Percentiles rank a stretch among this genome's conserved stretches.
These are phyloP conservation scores for Peromyscus maniculatus DNA, from an alignment of 2,113 vertebrate species.

Conservation along the genomic window DNA sequence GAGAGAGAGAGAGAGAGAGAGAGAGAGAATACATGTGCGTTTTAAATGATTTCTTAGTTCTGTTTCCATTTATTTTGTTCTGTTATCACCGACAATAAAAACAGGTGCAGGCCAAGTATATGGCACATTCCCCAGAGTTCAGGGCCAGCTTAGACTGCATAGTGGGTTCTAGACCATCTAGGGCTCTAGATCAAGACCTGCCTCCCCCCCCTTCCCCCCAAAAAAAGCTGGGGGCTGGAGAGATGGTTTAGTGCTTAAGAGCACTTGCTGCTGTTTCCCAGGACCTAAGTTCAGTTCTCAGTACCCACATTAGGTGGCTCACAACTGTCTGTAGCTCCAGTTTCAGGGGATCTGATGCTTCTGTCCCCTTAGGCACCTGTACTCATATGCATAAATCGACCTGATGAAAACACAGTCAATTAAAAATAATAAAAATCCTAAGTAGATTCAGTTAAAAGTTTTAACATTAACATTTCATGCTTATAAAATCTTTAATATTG, in stretches of 20 bases:
- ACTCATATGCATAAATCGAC: not conserved
- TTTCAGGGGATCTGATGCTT: not conserved
- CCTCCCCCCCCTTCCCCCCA: not conserved
- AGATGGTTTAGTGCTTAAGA: not conserved
- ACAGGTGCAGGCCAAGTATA: not conserved
- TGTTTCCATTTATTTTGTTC: not conserved
- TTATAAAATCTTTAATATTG: slow-evolving; percentile 33
- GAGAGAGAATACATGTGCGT: not conserved
- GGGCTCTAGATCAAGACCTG: not conserved
- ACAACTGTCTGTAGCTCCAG: not conserved
- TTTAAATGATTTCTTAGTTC: slow-evolving; percentile 44
- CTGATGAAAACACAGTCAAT: not conserved
- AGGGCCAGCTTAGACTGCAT: not conserved
- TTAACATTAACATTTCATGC: not conserved
- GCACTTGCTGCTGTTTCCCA: not conserved
- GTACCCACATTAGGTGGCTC: not conserved
- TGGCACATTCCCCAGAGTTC: not conserved
- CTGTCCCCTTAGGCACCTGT: not conserved
- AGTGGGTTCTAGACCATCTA: not conserved
- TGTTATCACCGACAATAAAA: not conserved
- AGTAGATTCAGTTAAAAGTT: slow-evolving; percentile 23
- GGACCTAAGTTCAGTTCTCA: not conserved
- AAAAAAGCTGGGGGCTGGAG: not conserved
- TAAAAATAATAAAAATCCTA: not conserved
- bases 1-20: not conserved